Evolutionary conservation across 2,888 invertebrate species (phyloP), one percentile per base, ranked within the genome.

Genomic region (Psylliodes chrysocephalus): DNA sequence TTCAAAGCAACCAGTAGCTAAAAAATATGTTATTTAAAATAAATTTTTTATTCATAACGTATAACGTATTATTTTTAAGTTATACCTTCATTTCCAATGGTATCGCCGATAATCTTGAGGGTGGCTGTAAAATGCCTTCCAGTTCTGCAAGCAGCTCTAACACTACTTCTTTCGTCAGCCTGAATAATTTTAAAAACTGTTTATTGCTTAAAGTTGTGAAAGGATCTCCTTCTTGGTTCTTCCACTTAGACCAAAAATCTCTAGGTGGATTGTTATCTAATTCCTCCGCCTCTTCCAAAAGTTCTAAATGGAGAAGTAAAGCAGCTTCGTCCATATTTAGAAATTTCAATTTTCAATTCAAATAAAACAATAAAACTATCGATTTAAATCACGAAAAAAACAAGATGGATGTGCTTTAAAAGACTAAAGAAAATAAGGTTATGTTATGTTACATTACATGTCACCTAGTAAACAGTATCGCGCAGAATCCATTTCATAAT

Each of bases 1-100:
- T 44, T 40, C 8, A 28, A 61, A 4, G 54, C 22, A 35, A 49
- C 40, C n/a, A 59, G 49, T 25, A 49, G 47, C 49, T 59, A 12
- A 44, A 42, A 44, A 44, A 40, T 12, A 38, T 38, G 10, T 14
- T 12, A 4, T 15, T 14, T 40, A 12, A 4, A 40, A 40, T 4
- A 4, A n/a, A n/a, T 12, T 40, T 15, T 12, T 40, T 38, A 4
- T 40, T 40, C 14, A 40, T 14, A 40, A 5, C 7, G 17, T n/a
- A n/a, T n/a, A n/a, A n/a, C n/a, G n/a, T 15, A 40, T 40, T 10
- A 12, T 40, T 40, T 12, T 8, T 40, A 40, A 25, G 25, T 25
- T 5, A 15, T 40, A 40, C 40, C 15, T 40, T 40, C 40, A 40
- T 40, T 40, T 40, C 15, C 3, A 40, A 40, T n/a, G 40, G 15